These are phyloP conservation scores for Peromyscus nudipes DNA, from an alignment of 2,797 vertebrate genomes.

Conservation along the genomic window DNA sequence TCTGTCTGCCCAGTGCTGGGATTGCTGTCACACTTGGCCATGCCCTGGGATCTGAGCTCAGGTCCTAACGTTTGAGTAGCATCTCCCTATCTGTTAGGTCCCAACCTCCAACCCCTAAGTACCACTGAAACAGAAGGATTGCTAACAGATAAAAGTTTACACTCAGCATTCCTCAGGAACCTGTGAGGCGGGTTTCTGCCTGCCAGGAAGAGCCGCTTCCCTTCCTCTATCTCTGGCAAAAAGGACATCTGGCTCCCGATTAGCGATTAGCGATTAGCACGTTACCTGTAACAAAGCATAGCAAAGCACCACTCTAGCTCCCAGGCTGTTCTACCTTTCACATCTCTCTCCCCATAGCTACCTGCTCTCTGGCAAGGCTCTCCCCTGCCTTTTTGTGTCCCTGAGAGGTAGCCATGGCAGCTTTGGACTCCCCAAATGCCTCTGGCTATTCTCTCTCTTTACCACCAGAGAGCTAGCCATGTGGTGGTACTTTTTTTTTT, in stretches of 20 bases:
- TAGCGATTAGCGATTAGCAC: too few species aligned
- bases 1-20: background rate
- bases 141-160: background rate
- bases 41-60: background rate
- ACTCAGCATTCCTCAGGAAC: background rate
- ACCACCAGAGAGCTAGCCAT: background rate
- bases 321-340: background rate
- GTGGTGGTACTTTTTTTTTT: background rate
- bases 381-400: background rate
- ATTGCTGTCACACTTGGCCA: background rate
- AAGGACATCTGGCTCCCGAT: background rate
- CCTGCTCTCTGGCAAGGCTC: background rate
- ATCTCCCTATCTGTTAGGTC: background rate
- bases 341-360: background rate
- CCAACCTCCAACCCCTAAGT: background rate
- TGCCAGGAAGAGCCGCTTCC: background rate
- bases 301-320: background rate
- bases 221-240: background rate
- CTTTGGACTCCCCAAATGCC: background rate
- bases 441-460: background rate
- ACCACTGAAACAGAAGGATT: background rate
- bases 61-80: background rate
- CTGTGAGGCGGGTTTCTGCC: background rate
- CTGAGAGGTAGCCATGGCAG: background rate
- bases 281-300: background rate